phyloP scores from a whole-genome alignment of 1,140 invertebrate species.

The Dreissena polymorpha region DNA sequence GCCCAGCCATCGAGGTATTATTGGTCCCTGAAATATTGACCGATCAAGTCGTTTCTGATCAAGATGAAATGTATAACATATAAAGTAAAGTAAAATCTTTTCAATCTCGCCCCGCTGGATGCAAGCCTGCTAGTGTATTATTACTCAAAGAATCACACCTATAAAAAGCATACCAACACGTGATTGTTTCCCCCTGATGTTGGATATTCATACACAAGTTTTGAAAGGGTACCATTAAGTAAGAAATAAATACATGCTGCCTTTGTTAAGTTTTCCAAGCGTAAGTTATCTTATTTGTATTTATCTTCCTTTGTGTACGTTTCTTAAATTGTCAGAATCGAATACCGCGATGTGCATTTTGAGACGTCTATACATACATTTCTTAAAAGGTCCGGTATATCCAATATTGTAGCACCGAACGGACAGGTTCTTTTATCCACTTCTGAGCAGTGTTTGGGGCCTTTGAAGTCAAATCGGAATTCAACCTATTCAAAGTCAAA shows the following conservation, averaged over 20 bases:
- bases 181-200: no score
- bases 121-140: no score
- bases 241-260: not conserved
- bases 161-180: no score
- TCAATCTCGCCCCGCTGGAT: no score
- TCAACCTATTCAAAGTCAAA: not conserved
- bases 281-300: not conserved
- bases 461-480: slow-evolving; percentile 37
- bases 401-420: no score
- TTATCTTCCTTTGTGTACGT: slow-evolving; percentile 25
- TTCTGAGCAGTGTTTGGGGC: slow-evolving; percentile 28
- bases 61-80: not conserved
- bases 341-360: not conserved
- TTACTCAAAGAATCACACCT: no score
- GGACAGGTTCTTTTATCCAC: no score
- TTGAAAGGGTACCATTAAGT: not conserved
- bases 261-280: not conserved
- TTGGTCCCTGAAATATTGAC: slow-evolving; percentile 21
- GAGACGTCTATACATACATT: no score
- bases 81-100: not conserved
- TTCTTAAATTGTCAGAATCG: not conserved
- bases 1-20: slow-evolving; percentile 40
- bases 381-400: no score
- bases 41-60: not conserved
- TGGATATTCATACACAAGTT: no score